Percentiles rank a stretch among this genome's conserved stretches.
Evolutionary conservation across 2,113 vertebrate genomes (phyloP).

Genomic region (Psammodynastes pulverulentus): DNA sequence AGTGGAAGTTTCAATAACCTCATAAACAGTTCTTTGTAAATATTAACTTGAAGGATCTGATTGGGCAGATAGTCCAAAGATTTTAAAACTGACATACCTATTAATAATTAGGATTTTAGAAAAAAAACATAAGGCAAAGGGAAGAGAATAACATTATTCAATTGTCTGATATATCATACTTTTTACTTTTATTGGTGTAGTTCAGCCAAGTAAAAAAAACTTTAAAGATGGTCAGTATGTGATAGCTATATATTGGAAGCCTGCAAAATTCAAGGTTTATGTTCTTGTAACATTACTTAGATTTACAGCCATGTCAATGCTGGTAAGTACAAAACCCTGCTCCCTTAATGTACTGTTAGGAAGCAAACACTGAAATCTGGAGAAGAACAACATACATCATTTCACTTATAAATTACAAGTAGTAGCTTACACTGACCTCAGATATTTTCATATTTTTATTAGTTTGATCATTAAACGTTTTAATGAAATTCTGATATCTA

Average conservation of each 20-base stretch:
- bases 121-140: constrained; percentile 44
- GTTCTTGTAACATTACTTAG: constrained; percentile 53
- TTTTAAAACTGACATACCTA: not conserved
- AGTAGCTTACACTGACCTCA: constrained; percentile 7
- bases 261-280: constrained; percentile 64
- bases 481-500: constrained; percentile 25
- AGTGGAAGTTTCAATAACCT: not conserved
- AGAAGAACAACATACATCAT: constrained; percentile 6
- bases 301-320: constrained; percentile 64
- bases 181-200: constrained; percentile 28
- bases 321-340: constrained; percentile 51
- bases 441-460: constrained; percentile 32
- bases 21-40: not conserved
- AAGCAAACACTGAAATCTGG: constrained; percentile 23
- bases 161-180: constrained; percentile 38
- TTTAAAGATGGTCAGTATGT: constrained; percentile 57
- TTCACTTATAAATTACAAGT: constrained; percentile 37
- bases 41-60: not conserved
- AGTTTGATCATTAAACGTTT: constrained; percentile 39
- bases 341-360: constrained; percentile 40
- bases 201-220: constrained; percentile 67
- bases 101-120: constrained; percentile 32
- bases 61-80: not conserved
- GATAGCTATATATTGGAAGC: constrained; percentile 51
- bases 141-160: constrained; percentile 58